Evolutionary conservation across 2,113 vertebrate species (phyloP), one percentile per base, ranked within the genome.

Genomic region (Protomyctophum bolini): DNA sequence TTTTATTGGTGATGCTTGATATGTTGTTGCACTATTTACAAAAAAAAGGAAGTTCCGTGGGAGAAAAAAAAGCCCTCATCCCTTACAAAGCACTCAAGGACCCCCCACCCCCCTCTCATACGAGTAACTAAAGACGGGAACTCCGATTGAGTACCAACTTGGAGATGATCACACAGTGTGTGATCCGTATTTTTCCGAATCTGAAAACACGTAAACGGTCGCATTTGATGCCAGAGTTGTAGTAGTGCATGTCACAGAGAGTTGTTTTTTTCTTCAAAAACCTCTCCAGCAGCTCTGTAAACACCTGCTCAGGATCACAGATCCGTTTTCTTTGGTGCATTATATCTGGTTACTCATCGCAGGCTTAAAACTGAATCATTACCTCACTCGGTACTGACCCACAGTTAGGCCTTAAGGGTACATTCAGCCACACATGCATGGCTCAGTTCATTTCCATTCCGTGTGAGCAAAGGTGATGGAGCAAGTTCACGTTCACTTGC

Each of bases 11-110:
- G 71, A 73, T 77, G 79, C 81, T 87, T 72, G 3, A 77, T 80
- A 86, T 33, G 58, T 89, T 88, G 70, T 92, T 88, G 88, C 88
- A 91, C 90, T 91, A 87, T 79, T 86, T 68, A 54, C 61, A 72
- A 68, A 67, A 76, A 68, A 47, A 58, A 60, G 68, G 58, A 75
- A 69, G 21, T 58, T 21, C 33, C 0, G 33, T 41, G 29, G 63
- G 46, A 29, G 6, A 71, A 14, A 48, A 72, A 72, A 60, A 60
- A 55, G 11, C 33, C 60, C 4, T 41, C 33, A 6, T 41, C 33
- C 33, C 1, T 41, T 41, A 50, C 33, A 68, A 77, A 77, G 63
- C 67, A 72, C 49, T 73, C 68, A 7, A 49, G 54, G 1, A 7
- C 56, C 33, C 65, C 54, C 21, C 14, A 5, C 7, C 5, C 10